These are phyloP conservation scores for Cyclura pinguis DNA, from an alignment of 2,797 vertebrate genomes.

Conservation along the genomic window DNA sequence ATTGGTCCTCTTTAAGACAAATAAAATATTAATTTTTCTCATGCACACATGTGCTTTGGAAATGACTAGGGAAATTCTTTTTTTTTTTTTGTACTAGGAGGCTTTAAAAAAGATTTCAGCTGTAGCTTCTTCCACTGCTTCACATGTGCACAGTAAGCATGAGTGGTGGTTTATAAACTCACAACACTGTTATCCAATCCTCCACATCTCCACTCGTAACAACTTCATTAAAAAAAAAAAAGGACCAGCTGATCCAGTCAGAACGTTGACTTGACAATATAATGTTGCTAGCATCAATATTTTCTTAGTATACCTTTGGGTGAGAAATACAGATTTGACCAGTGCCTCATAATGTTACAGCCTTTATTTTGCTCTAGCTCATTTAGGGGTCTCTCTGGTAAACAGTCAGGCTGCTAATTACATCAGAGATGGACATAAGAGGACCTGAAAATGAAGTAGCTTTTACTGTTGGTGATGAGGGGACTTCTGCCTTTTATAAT, in stretches of 20 bases:
- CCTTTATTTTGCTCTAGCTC: neutral
- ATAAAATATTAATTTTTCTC: neutral
- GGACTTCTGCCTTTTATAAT: conserved; percentile 39
- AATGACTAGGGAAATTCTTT: neutral
- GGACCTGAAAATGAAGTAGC: conserved; percentile 13
- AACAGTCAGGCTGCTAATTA: conserved; percentile 3
- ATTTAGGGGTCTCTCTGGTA: neutral
- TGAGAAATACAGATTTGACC: neutral
- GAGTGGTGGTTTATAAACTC: neutral
- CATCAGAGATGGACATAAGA: conserved; percentile 1
- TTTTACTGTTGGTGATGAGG: conserved; percentile 1
- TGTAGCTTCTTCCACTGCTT: neutral
- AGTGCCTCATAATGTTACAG: neutral
- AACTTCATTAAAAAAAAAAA: neutral
- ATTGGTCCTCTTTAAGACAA: neutral
- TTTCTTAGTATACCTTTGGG: neutral
- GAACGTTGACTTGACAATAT: neutral
- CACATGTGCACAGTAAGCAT: neutral
- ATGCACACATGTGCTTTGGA: neutral
- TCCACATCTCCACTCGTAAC: too few relatives aligned
- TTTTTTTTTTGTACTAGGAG: neutral
- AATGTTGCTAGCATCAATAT: neutral
- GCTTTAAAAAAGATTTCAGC: neutral
- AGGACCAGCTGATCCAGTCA: neutral
- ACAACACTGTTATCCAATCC: too few relatives aligned